Conservation (phyloP, 2,888 invertebrate genomes). For the Ochropacha duplaris region DNA sequence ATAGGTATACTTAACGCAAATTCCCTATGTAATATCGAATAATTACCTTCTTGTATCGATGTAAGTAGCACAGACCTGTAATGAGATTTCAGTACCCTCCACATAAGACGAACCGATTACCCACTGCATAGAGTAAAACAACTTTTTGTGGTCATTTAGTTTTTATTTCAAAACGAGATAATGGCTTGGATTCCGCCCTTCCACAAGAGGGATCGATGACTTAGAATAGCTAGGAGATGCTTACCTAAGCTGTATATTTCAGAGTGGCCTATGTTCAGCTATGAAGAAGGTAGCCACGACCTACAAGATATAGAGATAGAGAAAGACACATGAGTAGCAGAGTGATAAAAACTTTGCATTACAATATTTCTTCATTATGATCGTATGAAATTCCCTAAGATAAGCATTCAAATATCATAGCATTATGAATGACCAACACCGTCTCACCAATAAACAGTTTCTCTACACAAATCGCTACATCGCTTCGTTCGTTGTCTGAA, state of each 20-base stretch:
- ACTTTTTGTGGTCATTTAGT: background rate
- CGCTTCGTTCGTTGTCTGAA: background rate
- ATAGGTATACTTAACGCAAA: background rate
- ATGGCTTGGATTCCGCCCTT: too few relatives aligned
- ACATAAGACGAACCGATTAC: background rate
- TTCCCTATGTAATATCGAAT: background rate
- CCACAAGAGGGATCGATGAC: background rate
- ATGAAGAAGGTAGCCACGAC: background rate
- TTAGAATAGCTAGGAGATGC: too few relatives aligned
- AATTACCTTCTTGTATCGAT: background rate
- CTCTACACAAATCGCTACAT: background rate
- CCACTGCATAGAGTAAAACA: background rate
- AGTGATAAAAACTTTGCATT: background rate
- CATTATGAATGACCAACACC: too few relatives aligned
- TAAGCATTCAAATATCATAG: too few relatives aligned
- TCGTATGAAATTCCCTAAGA: too few relatives aligned
- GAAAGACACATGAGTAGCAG: background rate
- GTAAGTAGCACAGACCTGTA: slow-evolving; percentile 22
- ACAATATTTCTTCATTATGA: background rate
- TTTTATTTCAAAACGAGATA: background rate
- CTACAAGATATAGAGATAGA: background rate
- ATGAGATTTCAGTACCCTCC: background rate
- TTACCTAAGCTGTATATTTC: too few relatives aligned
- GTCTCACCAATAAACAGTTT: background rate
- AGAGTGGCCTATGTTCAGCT: too few relatives aligned